These are phyloP conservation scores for Drosophila ficusphila DNA, from an alignment of 1,140 invertebrate genomes.

Conservation along the genomic window DNA sequence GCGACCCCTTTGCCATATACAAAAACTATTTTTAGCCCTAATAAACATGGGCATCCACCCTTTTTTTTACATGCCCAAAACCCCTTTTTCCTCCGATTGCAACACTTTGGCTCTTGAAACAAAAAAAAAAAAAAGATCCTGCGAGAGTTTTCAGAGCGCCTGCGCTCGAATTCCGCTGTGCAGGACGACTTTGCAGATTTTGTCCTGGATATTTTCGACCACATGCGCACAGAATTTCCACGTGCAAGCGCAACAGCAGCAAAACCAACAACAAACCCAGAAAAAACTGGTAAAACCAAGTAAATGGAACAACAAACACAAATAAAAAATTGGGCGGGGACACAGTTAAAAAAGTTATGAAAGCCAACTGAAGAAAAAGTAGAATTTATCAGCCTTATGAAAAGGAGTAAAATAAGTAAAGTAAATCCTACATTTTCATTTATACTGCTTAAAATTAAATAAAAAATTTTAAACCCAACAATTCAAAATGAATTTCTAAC, in stretches of 20 bases:
- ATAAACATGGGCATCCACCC: conserved; percentile 12
- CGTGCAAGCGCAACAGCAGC: conserved; percentile 52
- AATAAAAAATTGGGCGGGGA: conserved; percentile 35
- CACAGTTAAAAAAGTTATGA: conserved; percentile 28
- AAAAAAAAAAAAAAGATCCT: conserved; percentile 7
- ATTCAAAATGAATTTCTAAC: too few species aligned
- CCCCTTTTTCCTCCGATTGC: not conserved
- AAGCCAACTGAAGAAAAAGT: conserved; percentile 6
- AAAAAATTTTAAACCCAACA: too few species aligned
- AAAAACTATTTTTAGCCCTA: conserved; percentile 50
- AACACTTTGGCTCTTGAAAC: not conserved
- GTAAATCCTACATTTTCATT: too few species aligned
- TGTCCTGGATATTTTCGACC: conserved; percentile 74
- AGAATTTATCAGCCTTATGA: not conserved
- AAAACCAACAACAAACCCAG: conserved; percentile 16
- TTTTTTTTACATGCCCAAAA: not conserved
- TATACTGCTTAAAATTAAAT: too few species aligned
- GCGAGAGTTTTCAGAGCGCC: conserved; percentile 31
- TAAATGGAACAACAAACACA: conserved; percentile 17
- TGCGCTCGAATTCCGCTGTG: conserved; percentile 31
- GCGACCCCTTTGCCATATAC: not conserved
- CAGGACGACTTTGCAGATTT: conserved; percentile 58
- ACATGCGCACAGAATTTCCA: conserved; percentile 68
- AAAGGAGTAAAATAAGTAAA: too few species aligned
- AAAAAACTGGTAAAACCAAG: conserved; percentile 17